These are phyloP conservation scores for Melipona quadrifasciata DNA, from an alignment of 1,140 invertebrate genomes.

Conservation along the genomic window DNA sequence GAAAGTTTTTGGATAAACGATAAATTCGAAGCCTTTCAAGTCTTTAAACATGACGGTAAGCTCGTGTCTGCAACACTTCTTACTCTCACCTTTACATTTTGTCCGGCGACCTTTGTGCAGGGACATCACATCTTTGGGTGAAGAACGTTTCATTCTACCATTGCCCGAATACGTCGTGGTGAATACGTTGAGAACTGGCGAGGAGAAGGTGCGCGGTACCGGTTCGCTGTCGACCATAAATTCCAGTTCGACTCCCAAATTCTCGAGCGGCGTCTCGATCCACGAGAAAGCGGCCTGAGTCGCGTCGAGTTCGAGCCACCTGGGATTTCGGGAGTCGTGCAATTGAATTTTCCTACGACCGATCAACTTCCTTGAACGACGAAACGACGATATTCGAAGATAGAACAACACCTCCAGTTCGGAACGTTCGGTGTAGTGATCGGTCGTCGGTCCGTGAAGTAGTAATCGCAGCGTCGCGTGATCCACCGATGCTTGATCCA, in stretches of 20 bases:
- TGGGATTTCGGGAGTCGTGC: slow-evolving; percentile 31
- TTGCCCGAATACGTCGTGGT: slow-evolving; percentile 20
- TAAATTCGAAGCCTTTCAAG: slow-evolving; percentile 87
- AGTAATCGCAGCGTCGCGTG: slow-evolving; percentile 70
- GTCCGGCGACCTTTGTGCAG: slow-evolving; percentile 77
- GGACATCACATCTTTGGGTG: slow-evolving; percentile 72
- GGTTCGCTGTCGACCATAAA: slow-evolving; percentile 75
- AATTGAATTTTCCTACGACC: slow-evolving; percentile 26
- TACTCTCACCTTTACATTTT: slow-evolving; percentile 81
- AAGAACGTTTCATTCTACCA: slow-evolving; percentile 59
- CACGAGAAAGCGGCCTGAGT: slow-evolving; percentile 81
- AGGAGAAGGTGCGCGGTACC: slow-evolving; percentile 69
- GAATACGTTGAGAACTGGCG: slow-evolving; percentile 81
- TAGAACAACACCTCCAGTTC: slow-evolving; percentile 57
- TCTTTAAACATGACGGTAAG: slow-evolving; percentile 86
- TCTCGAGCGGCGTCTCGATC: slow-evolving; percentile 76
- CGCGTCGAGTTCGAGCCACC: slow-evolving; percentile 84
- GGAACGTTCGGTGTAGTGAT: slow-evolving; percentile 15
- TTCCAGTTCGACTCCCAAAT: slow-evolving; percentile 82
- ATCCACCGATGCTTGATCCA: slow-evolving; percentile 59
- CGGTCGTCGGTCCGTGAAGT: slow-evolving; percentile 32
- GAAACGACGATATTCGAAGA: slow-evolving; percentile 23
- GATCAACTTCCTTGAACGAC: slow-evolving; percentile 28
- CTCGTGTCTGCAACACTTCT: slow-evolving; percentile 85
- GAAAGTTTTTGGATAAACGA: slow-evolving; percentile 87